These are phyloP conservation scores for Drosophila ironensis DNA, from an alignment of 1,140 invertebrate species.

Conservation along the genomic window DNA sequence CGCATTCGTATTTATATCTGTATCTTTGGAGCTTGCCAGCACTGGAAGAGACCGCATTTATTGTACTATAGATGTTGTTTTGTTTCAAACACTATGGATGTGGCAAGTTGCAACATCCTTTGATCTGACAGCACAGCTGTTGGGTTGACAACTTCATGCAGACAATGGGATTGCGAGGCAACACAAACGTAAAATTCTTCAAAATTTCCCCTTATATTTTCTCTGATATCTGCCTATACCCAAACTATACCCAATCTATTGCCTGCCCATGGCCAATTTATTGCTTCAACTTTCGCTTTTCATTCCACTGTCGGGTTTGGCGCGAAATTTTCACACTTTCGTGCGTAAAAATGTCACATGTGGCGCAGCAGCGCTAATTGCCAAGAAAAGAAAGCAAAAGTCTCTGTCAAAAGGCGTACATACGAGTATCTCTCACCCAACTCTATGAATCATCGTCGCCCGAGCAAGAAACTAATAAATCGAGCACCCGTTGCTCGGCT, in stretches of 20 bases:
- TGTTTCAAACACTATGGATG: conserved; percentile 18
- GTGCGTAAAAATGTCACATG: conserved; percentile 75
- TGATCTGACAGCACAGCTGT: conserved; percentile 42
- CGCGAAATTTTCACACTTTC: conserved; percentile 71
- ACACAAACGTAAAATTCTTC: no score
- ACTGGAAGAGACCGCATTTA: conserved; percentile 26
- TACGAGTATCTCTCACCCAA: conserved; percentile 17
- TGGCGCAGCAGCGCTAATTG: conserved; percentile 67
- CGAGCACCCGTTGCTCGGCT: conserved; percentile 17
- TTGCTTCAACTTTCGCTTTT: conserved; percentile 1
- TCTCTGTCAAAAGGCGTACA: conserved; percentile 46
- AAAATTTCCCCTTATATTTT: no score
- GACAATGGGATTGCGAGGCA: conserved; percentile 6
- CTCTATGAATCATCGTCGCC: conserved; percentile 53
- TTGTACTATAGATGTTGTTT: conserved; percentile 26
- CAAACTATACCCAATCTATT: not conserved
- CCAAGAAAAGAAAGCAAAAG: conserved; percentile 57
- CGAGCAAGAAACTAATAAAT: conserved; percentile 24
- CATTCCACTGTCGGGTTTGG: conserved; percentile 59
- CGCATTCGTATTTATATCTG: conserved; percentile 22
- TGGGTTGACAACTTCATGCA: conserved; percentile 42
- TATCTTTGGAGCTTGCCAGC: conserved; percentile 21
- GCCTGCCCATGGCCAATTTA: not conserved
- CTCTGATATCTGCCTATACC: no score
- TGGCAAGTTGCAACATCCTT: conserved; percentile 52